phyloP scores from a whole-genome alignment of 2,888 invertebrate species.

The Acleris cristana region DNA sequence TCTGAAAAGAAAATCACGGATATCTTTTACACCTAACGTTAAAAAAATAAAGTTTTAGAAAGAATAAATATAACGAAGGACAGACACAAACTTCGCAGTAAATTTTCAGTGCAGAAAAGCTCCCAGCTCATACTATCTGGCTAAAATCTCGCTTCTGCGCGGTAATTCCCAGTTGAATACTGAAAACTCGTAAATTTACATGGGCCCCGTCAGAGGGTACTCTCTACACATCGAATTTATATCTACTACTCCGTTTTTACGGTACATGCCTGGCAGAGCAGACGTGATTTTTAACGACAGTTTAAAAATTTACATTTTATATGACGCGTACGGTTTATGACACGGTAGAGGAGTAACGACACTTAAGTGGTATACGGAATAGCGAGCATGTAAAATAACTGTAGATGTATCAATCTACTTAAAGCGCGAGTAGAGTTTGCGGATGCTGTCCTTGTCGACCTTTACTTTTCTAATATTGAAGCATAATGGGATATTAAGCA shows the following conservation, averaged over 20 bases:
- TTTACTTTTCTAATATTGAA: no score
- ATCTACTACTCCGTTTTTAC: conserved; percentile 64
- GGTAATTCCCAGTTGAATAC: conserved; percentile 75
- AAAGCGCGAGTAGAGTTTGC: no score
- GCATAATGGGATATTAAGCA: no score
- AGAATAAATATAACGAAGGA: conserved; percentile 46
- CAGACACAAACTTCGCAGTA: conserved; percentile 53
- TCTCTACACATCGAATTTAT: conserved; percentile 70
- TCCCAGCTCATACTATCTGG: conserved; percentile 58
- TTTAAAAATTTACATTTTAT: conserved; percentile 73
- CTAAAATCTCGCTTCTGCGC: conserved; percentile 67
- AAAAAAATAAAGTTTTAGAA: conserved; percentile 37
- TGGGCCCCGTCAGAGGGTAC: conserved; percentile 64
- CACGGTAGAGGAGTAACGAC: conserved; percentile 34
- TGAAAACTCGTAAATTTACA: conserved; percentile 78
- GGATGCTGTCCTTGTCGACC: no score
- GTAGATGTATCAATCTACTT: no score
- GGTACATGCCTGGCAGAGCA: conserved; percentile 56
- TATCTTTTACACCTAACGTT: conserved; percentile 5
- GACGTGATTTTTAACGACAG: conserved; percentile 75
- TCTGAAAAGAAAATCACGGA: no score
- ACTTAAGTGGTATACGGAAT: conserved; percentile 14
- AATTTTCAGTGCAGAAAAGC: conserved; percentile 55
- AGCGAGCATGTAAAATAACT: neutral
- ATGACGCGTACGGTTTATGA: conserved; percentile 60